Base-by-base conservation (phyloP, 2,888 invertebrate species). In the Ichneumoninae sp. region DNA sequence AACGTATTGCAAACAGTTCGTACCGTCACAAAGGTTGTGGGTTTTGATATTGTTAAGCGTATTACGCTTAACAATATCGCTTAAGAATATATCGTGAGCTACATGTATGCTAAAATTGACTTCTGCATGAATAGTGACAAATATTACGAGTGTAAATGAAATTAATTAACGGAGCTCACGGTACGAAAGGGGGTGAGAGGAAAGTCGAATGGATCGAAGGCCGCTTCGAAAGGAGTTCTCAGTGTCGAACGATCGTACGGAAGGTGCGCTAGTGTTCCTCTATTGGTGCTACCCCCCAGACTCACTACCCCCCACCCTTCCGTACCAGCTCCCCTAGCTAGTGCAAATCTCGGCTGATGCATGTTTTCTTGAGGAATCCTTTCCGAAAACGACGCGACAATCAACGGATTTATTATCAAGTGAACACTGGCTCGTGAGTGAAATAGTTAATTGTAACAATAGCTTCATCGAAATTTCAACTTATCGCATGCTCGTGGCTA, bases 321-420 rank as follows among this genome's bases (percentile, higher is more conserved):
- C 50, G 54, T 40, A 75, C 26, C 44, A 66, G 90, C 91, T 91
- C 91, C 91, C 91, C 92, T 91, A 91, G 91, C 90, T 90, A 93
- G 93, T 91, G 92, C 91, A 93, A 93, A 92, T 92, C 92, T 93
- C 93, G 90, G 90, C 91, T 90, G 91, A 91, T 90, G 92, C 92
- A 91, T 93, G 93, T 92, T 92, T 93, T 93, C 92, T 91, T 92
- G 91, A 91, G 92, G 91, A 91, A 91, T 90, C 91, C 91, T 91
- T 91, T 87, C 90, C 88, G 89, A 90, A 86, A 91, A 89, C 89
- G 89, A 91, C 91, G 91, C 90, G 91, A 90, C 89, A 90, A 86
- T 89, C 87, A 86, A 84, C 84, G 66, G 82, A 83, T 85, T 87
- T 84, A 74, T 86, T 80, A 87, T 84, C 77, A 80, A 86, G 85